Percentiles rank a stretch among this genome's conserved stretches.
Evolutionary conservation across 2,888 invertebrate genomes (phyloP).

Genomic region (Cosmia trapezina): DNA sequence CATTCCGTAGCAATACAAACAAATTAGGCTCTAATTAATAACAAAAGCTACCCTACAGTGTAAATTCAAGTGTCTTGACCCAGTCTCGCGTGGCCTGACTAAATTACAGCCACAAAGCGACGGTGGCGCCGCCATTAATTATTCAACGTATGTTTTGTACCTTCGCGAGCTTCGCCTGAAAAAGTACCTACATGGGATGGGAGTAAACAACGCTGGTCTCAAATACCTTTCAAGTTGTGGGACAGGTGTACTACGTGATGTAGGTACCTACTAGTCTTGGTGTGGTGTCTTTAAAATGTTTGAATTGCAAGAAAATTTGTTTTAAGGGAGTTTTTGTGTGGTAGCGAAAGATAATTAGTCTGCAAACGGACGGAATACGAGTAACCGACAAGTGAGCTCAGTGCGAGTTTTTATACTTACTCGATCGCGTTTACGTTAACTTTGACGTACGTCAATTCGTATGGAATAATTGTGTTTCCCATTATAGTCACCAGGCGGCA

Average conservation of each 20-base stretch:
- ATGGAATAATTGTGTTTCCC: no score
- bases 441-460: no score
- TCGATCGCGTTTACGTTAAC: no score
- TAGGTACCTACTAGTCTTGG: background rate
- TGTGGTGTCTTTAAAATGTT: background rate
- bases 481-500: no score
- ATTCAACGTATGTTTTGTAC: slow-evolving; percentile 78
- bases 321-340: background rate
- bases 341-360: background rate
- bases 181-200: slow-evolving; percentile 23
- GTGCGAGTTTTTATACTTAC: no score
- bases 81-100: slow-evolving; percentile 72
- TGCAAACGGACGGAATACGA: background rate
- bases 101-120: slow-evolving; percentile 78
- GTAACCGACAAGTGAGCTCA: background rate
- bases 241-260: background rate
- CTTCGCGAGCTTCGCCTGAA: slow-evolving; percentile 28
- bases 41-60: slow-evolving; percentile 32
- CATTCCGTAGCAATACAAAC: slow-evolving; percentile 20
- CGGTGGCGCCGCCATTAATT: slow-evolving; percentile 72
- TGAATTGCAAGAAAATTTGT: background rate
- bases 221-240: slow-evolving; percentile 22
- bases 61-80: slow-evolving; percentile 55
- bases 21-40: slow-evolving; percentile 47
- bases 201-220: slow-evolving; percentile 11